Evolutionary conservation across 2,113 vertebrate species (phyloP), one percentile per base, ranked within the genome.

Genomic region (Marmota flaviventris): DNA sequence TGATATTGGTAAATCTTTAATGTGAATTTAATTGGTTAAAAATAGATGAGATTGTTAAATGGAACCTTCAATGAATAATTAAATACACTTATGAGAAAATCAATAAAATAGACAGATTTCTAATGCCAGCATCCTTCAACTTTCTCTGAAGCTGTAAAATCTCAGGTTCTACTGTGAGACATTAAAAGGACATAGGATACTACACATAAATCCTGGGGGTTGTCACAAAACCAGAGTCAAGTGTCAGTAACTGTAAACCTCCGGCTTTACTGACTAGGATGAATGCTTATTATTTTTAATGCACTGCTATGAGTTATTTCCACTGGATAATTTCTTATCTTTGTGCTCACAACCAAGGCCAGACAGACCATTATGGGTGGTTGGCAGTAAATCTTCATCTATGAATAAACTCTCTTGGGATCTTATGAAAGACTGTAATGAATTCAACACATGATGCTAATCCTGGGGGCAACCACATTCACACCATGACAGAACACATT

Each of bases 211-310:
- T 98, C 97, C 96, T 78, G 5, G 97, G 79, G 93, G 93, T 96
- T 96, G 85, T 94, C 96, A 96, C 90, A 95, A 95, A 98, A 81
- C 72, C 82, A 89, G 95, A 95, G 91, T 97, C 97, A 98, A 97
- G 89, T 98, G 98, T 98, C 98, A 98, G 51, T 96, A 98, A 73
- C 94, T 85, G 95, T 98, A 98, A 98, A 95, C 89, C 93, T 94
- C 97, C 39, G 10, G 37, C 86, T 73, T 96, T 42, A 45, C 85
- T 0, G 27, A 95, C 96, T 95, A 97, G 16, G 70, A 93, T 65
- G 94, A 95, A 98, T 94, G 97, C 89, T 98, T 97, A 95, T 97
- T 96, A 96, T 97, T 94, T 97, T 97, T 95, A 98, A 96, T 98
- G 97, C 90, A 89, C 70, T 94, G 95, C 88, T 96, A 95, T 96